Evolutionary conservation across 2,797 vertebrate genomes (phyloP).

Genomic region (Carapus acus): DNA sequence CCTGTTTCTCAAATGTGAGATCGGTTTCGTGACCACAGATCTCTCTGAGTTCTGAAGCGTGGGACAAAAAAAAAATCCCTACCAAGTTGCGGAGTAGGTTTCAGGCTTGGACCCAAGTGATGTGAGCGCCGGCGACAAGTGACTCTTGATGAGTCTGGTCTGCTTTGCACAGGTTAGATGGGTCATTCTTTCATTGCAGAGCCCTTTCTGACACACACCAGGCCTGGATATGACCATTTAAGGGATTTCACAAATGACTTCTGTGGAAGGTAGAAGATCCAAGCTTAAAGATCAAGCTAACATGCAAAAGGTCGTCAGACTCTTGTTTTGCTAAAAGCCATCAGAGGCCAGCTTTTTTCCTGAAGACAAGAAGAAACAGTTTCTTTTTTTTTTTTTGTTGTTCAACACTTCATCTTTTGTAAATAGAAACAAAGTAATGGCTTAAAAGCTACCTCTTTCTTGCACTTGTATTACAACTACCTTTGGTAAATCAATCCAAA

Average conservation of each 20-base stretch:
- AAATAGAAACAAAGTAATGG: conserved; percentile 66
- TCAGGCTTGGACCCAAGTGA: conserved; percentile 46
- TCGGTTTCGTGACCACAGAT: conserved; percentile 20
- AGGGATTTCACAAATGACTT: conserved; percentile 58
- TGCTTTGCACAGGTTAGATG: conserved; percentile 64
- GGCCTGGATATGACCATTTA: conserved; percentile 56
- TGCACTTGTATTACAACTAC: conserved; percentile 70
- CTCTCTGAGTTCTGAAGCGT: conserved; percentile 25
- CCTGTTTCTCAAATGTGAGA: conserved; percentile 29
- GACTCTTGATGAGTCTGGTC: conserved; percentile 59
- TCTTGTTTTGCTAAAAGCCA: conserved; percentile 64
- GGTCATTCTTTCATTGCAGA: conserved; percentile 65
- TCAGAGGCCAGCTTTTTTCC: conserved; percentile 57
- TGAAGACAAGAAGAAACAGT: conserved; percentile 62
- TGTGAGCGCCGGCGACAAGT: conserved; percentile 36
- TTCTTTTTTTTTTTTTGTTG: conserved; percentile 42
- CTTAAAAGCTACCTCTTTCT: conserved; percentile 69
- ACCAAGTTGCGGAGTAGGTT: conserved; percentile 7
- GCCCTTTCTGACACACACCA: conserved; percentile 71
- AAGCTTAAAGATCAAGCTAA: conserved; percentile 74
- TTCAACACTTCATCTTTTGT: conserved; percentile 60
- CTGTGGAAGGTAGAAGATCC: conserved; percentile 66
- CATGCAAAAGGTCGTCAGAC: conserved; percentile 76
- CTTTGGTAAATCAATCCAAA: conserved; percentile 74
- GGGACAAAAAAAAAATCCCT: conserved; percentile 32